Base-by-base conservation (phyloP, 2,888 invertebrate species). In the Caenorhabditis plicata region DNA sequence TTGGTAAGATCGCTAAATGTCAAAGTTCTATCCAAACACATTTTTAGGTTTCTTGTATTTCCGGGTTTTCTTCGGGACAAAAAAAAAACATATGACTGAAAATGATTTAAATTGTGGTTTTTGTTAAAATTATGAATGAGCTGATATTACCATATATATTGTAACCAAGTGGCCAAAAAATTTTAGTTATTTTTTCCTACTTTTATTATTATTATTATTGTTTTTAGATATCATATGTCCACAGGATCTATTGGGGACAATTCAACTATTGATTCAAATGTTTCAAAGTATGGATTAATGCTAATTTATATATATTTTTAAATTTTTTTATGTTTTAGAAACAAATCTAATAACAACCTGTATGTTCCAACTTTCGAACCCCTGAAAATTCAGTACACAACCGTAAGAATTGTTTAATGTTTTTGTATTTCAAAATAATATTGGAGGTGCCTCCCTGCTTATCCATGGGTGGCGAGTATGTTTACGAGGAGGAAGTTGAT, bases 401-500 rank as follows among this genome's bases (percentile, higher is more conserved):
- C 68, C 20, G n/a, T n/a, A n/a, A n/a, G n/a, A n/a, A n/a, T n/a
- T n/a, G n/a, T n/a, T n/a, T n/a, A n/a, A n/a, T n/a, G n/a, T n/a
- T n/a, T n/a, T n/a, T n/a, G n/a, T n/a, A n/a, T n/a, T n/a, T n/a
- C n/a, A n/a, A n/a, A n/a, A n/a, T n/a, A n/a, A n/a, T n/a, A n/a
- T n/a, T n/a, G n/a, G n/a, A n/a, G n/a, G 68, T 68, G 4, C 68
- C 68, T 0, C 49, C 64, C 4, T 61, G 58, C 25, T 64, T 68
- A 64, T 68, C 68, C 5, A 68, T 68, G 64, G 67, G 67, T 19
- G 68, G 64, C 35, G 64, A 68, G 36, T 50, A 54, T 19, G 43
- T 50, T 7, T 46, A 44, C 17, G 68, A 68, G 33, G 68, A 68
- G 33, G 68, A 64, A 46, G 40, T 63, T 2, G 57, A 63, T 11